phyloP scores from a whole-genome alignment of 1,140 invertebrate genomes.

The Drosophila repletoides region DNA sequence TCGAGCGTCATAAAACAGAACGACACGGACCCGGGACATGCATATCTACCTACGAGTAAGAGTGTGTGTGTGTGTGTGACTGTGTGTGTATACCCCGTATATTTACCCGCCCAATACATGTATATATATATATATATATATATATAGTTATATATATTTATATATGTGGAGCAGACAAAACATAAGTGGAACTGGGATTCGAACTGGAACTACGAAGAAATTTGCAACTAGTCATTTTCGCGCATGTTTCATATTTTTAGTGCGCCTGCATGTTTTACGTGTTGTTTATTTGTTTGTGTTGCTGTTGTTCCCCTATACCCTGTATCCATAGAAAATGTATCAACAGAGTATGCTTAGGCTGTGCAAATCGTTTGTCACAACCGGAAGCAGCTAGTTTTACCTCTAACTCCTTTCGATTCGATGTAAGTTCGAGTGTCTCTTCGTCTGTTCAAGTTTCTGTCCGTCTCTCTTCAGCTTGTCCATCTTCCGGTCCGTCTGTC shows the following conservation, averaged over 20 bases:
- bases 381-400: too few relatives aligned
- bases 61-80: not conserved
- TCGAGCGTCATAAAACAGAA: conserved; percentile 46
- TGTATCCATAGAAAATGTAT: too few relatives aligned
- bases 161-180: not conserved
- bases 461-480: too few relatives aligned
- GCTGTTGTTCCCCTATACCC: too few relatives aligned
- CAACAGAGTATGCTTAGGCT: too few relatives aligned
- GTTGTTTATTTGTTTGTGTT: conserved; percentile 9
- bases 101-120: not conserved
- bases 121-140: not conserved
- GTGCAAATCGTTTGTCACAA: too few relatives aligned
- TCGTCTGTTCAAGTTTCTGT: too few relatives aligned
- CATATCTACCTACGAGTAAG: not conserved
- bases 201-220: conserved; percentile 15
- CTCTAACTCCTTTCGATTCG: too few relatives aligned
- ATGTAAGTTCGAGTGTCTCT: too few relatives aligned
- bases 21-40: conserved; percentile 17
- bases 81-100: too few relatives aligned
- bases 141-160: not conserved
- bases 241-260: conserved; percentile 76
- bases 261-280: conserved; percentile 28
- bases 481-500: too few relatives aligned
- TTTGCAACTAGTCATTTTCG: conserved; percentile 73
- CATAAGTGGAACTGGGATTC: conserved; percentile 13